Evolutionary conservation across 1,140 invertebrate species (phyloP).

Genomic region (Diorhabda elongata): DNA sequence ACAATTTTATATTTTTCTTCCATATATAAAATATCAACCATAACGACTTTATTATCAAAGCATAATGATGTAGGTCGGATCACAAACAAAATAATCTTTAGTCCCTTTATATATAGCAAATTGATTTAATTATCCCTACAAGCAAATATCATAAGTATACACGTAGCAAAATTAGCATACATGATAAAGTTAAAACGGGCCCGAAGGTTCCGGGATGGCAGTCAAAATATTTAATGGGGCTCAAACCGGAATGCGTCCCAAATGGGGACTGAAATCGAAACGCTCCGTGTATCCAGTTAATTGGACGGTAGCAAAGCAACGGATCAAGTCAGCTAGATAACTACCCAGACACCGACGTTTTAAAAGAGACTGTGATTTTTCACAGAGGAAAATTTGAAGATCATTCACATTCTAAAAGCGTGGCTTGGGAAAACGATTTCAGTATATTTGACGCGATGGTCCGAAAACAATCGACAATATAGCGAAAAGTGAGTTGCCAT

Average conservation of each 20-base stretch:
- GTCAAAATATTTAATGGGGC: conserved; percentile 37
- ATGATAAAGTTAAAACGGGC: conserved; percentile 29
- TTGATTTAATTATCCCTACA: no score
- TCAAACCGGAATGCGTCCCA: conserved; percentile 38
- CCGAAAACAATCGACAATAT: conserved; percentile 38
- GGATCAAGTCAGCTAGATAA: conserved; percentile 41
- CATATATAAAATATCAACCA: no score
- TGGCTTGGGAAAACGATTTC: conserved; percentile 31
- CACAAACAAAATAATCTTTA: no score
- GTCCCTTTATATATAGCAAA: no score
- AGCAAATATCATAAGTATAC: neutral
- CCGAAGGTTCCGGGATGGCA: conserved; percentile 17
- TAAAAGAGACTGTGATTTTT: conserved; percentile 31
- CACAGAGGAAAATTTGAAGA: conserved; percentile 18
- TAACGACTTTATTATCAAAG: no score
- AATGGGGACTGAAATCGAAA: conserved; percentile 38
- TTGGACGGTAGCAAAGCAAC: conserved; percentile 38
- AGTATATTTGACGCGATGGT: conserved; percentile 34
- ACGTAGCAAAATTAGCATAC: conserved; percentile 25
- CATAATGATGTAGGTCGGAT: no score
- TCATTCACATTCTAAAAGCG: conserved; percentile 31
- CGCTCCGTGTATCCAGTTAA: conserved; percentile 42
- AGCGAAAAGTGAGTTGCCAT: conserved; percentile 22
- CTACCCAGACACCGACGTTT: conserved; percentile 30
- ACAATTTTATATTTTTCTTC: no score